Evolutionary conservation across 2,888 invertebrate genomes (phyloP).

Genomic region (Prionchulus punctatus): DNA sequence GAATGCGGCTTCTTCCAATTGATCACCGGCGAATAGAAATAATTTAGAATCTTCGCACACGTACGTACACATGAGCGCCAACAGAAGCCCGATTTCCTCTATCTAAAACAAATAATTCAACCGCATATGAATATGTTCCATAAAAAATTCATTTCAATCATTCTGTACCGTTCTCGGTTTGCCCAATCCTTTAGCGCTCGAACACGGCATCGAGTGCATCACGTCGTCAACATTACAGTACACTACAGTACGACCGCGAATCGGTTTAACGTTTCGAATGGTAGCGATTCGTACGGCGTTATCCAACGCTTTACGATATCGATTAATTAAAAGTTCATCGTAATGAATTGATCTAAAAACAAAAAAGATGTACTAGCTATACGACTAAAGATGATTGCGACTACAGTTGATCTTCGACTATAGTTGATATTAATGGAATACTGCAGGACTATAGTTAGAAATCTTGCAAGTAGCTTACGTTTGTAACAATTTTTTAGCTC

Average conservation of each 20-base stretch:
- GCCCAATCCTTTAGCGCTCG: constrained; percentile 32
- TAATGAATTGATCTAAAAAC: no score
- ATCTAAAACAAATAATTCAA: constrained; percentile 19
- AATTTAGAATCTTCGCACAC: constrained; percentile 35
- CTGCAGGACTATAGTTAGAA: no score
- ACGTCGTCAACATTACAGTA: constrained; percentile 27
- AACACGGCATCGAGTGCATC: constrained; percentile 27
- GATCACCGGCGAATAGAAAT: constrained; percentile 21
- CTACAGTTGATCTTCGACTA: background rate
- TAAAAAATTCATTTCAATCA: no score
- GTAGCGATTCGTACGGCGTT: constrained; percentile 37
- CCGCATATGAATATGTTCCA: background rate
- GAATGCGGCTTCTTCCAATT: constrained; percentile 23
- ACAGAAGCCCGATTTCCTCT: constrained; percentile 31
- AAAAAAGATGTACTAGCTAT: no score
- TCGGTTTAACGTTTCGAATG: constrained; percentile 36
- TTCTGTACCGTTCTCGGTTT: constrained; percentile 29
- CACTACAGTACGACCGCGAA: constrained; percentile 33
- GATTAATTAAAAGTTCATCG: constrained; percentile 23
- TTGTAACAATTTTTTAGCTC: no score
- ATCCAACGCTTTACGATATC: constrained; percentile 36
- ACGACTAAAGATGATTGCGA: background rate
- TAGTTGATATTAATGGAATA: background rate
- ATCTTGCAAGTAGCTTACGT: no score
- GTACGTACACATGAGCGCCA: constrained; percentile 38